phyloP scores from a whole-genome alignment of 2,797 vertebrate species.

The Odontamblyopus lacepedii region DNA sequence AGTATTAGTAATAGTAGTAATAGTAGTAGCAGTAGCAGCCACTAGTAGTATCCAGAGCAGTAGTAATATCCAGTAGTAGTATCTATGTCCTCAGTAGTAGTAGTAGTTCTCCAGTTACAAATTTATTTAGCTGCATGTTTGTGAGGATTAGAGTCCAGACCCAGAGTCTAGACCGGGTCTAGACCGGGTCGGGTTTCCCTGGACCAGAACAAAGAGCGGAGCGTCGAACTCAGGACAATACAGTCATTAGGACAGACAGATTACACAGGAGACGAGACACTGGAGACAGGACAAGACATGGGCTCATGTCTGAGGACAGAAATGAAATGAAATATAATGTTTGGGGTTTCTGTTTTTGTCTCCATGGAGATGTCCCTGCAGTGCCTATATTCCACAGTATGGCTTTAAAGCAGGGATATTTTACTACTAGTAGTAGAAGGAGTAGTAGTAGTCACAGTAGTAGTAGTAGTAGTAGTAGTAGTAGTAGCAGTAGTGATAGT shows the following conservation, averaged over 20 bases:
- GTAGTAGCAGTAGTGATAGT: no score
- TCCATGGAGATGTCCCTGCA: background rate
- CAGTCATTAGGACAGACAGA: constrained; percentile 29
- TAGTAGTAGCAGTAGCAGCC: no score
- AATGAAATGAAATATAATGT: background rate
- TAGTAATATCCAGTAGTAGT: no score
- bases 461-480: no score
- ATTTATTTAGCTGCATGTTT: constrained; percentile 92
- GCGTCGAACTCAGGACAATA: constrained; percentile 61
- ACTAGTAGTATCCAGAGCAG: no score
- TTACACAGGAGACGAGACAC: background rate
- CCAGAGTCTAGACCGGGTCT: constrained; percentile 80
- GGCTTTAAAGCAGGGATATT: no score
- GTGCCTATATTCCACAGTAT: no score
- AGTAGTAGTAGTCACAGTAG: no score
- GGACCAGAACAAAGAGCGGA: constrained; percentile 81
- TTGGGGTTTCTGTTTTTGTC: background rate
- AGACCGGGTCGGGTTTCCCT: constrained; percentile 89
- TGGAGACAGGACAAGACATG: background rate
- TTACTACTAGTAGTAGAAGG: no score
- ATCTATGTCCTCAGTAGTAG: constrained; percentile 5
- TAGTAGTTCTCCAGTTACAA: constrained; percentile 90
- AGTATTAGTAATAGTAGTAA: constrained; percentile 30
- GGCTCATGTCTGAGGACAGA: background rate
- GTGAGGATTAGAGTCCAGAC: constrained; percentile 93